Conservation (phyloP, 2,113 vertebrate genomes). For the human region DNA sequence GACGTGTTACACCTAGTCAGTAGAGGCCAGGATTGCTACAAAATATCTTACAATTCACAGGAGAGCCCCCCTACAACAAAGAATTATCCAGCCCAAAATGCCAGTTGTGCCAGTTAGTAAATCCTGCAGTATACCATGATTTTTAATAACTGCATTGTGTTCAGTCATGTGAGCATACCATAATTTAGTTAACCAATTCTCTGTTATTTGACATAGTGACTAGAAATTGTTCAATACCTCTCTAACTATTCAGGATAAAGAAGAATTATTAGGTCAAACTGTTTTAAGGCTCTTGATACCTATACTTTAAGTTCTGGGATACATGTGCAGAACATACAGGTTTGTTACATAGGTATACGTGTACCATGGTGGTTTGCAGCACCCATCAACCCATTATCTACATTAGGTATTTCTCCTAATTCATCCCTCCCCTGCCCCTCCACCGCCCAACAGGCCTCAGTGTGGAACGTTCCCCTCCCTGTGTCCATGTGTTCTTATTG, state of each 20-base stretch:
- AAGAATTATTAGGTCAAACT: not conserved
- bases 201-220: not conserved
- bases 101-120: not conserved
- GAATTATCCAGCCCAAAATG: not conserved
- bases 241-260: not conserved
- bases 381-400: too few species aligned
- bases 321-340: too few species aligned
- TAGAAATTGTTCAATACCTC: not conserved
- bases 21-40: not conserved
- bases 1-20: not conserved
- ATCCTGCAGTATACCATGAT: not conserved
- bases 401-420: too few species aligned
- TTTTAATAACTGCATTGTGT: slow-evolving; percentile 10
- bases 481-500: too few species aligned
- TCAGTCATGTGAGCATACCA: not conserved
- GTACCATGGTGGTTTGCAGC: too few species aligned
- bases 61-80: not conserved
- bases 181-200: not conserved
- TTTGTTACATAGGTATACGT: too few species aligned
- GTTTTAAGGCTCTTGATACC: not conserved
- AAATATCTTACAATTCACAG: not conserved
- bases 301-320: too few species aligned
- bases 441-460: too few species aligned
- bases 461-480: too few species aligned
- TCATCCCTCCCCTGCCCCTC: too few species aligned